A percentile compares a stretch with the other conserved stretches of the same genome.
Conservation (phyloP, 2,113 vertebrate genomes). For the Diphyllodes magnificus region DNA sequence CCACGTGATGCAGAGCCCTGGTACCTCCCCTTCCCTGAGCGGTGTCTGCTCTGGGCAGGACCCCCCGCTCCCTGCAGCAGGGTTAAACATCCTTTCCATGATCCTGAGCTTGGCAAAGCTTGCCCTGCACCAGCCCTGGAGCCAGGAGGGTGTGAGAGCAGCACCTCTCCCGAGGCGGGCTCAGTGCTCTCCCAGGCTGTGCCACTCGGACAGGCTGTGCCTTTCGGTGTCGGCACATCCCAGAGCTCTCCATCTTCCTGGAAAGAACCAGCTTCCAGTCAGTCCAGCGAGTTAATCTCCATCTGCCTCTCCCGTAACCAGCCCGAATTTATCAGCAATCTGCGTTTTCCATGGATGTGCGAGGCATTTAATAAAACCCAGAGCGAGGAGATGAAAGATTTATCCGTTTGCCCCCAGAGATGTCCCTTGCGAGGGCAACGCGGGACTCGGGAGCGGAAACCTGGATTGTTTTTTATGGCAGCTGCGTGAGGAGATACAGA, state of each 20-base stretch:
- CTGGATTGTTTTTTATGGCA: conserved; percentile 63
- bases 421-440: conserved; percentile 49
- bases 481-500: conserved; percentile 38
- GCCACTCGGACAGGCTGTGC: background rate
- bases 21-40: no score
- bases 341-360: conserved; percentile 12
- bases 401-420: conserved; percentile 56
- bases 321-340: background rate
- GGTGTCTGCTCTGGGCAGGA: background rate
- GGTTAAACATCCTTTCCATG: background rate
- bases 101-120: background rate
- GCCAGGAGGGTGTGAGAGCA: background rate
- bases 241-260: background rate
- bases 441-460: conserved; percentile 48
- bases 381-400: conserved; percentile 60
- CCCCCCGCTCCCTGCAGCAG: background rate
- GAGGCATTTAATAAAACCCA: conserved; percentile 61
- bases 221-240: background rate
- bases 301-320: background rate
- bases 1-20: background rate
- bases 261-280: background rate
- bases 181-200: background rate
- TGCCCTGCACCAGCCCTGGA: background rate
- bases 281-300: background rate
- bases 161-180: background rate